Percentiles rank a stretch among this genome's conserved stretches.
Evolutionary conservation across 2,888 invertebrate genomes (phyloP).

Genomic region (Colostygia pectinataria): DNA sequence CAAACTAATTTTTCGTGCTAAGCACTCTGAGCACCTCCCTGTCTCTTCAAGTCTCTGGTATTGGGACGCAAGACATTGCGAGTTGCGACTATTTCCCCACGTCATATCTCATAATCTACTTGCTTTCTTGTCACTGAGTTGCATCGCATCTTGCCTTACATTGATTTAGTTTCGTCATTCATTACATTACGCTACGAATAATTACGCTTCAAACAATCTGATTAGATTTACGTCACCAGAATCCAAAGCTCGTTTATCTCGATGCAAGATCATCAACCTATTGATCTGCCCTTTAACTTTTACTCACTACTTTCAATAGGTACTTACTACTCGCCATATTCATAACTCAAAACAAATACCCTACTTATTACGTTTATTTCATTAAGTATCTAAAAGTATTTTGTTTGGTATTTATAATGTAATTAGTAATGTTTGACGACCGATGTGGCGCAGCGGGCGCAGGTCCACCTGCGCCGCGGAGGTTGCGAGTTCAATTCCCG

Average conservation of each 20-base stretch:
- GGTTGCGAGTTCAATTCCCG: too few relatives aligned
- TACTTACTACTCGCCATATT: too few relatives aligned
- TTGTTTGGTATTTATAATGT: too few relatives aligned
- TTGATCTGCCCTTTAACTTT: too few relatives aligned
- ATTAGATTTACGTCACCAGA: constrained; percentile 32
- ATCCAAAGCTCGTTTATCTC: constrained; percentile 14
- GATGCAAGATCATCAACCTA: background rate
- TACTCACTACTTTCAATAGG: too few relatives aligned
- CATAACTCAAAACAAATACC: too few relatives aligned
- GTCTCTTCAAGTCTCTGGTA: constrained; percentile 33
- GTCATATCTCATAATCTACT: constrained; percentile 39
- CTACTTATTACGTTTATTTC: too few relatives aligned
- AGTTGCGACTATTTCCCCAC: constrained; percentile 47
- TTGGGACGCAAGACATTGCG: constrained; percentile 40
- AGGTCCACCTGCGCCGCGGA: too few relatives aligned
- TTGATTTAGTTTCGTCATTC: constrained; percentile 45
- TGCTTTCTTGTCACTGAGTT: constrained; percentile 54
- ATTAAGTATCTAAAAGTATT: too few relatives aligned
- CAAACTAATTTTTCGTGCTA: too few relatives aligned
- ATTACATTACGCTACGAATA: constrained; percentile 49
- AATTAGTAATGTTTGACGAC: too few relatives aligned
- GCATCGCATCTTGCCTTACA: constrained; percentile 42
- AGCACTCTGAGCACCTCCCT: constrained; percentile 22
- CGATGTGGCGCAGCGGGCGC: too few relatives aligned
- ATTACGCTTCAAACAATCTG: constrained; percentile 41